Base-by-base conservation (phyloP, 2,797 vertebrate genomes). In the Gobio occitaniae region DNA sequence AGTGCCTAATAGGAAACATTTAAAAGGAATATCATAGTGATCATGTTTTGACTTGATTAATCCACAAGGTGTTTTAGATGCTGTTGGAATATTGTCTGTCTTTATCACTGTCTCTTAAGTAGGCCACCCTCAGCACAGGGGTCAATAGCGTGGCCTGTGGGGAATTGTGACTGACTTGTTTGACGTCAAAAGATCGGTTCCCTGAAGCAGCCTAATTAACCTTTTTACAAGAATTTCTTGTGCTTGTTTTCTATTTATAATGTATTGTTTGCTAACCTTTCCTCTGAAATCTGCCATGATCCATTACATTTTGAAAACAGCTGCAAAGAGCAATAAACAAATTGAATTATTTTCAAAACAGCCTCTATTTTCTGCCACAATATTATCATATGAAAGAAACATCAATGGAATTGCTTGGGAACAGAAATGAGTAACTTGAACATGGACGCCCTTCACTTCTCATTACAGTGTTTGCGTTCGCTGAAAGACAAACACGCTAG, bases 141-240 rank as follows among this genome's bases (percentile, higher is more conserved):
- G 77, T 80, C 84, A 85, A 85, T 65, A 74, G 68, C n/a, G 4
- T n/a, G 32, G 32, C 77, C 69, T 80, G 59, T 44, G 41, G 84
- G 77, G 84, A 54, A 65, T 80, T 65, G 68, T 80, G 56, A 47
- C 77, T 72, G 84, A 79, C 84, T 52, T 80, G 68, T 85, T 85
- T 85, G 77, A 78, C 29, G 54, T 84, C 76, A 79, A 65, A 65
- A 65, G 44, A 80, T 80, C 48, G 36, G 56, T 85, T 85, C 69
- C 72, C 41, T 32, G 69, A 85, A 85, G 78, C 69, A 74, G 56
- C 32, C 77, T 80, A 80, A 85, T 85, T 85, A 85, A 80, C 77
- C 84, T 85, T 74, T 79, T 74, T 54, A 80, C 84, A 72, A 72
- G 84, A 85, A 79, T 80, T 85, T 15, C 32, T 32, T 2, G 3